Evolutionary conservation across 2,113 vertebrate genomes (phyloP).

Genomic region (Phaethornis superciliosus): DNA sequence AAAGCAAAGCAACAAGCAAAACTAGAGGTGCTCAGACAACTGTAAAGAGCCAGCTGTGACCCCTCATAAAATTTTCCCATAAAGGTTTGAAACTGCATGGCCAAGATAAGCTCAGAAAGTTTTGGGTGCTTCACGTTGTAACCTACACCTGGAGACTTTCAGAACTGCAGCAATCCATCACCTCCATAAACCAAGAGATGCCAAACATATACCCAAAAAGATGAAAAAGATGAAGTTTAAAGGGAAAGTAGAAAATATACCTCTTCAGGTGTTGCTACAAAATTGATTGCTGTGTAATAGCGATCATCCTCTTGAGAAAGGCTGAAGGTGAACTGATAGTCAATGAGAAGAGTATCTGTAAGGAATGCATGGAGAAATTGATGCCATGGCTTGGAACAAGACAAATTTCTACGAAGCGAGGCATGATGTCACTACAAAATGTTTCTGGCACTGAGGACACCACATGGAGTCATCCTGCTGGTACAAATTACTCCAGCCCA

Average conservation of each 20-base stretch:
- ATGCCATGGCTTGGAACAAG: background rate
- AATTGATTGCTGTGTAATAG: slow-evolving; percentile 98
- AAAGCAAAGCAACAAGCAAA: background rate
- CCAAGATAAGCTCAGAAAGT: background rate
- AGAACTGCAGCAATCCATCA: background rate
- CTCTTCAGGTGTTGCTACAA: slow-evolving; percentile 97
- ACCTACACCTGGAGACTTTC: accelerated
- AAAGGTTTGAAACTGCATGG: background rate
- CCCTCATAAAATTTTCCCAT: background rate
- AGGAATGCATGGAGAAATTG: background rate
- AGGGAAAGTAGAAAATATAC: slow-evolving; percentile 66
- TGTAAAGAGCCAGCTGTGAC: background rate
- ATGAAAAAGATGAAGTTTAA: background rate
- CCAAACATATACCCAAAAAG: background rate
- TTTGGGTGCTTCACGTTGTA: background rate
- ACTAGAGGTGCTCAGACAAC: background rate
- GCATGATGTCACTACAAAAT: background rate
- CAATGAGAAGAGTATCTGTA: slow-evolving; percentile 95
- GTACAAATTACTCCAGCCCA: background rate
- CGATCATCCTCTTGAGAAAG: slow-evolving; percentile 98
- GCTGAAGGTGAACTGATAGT: slow-evolving; percentile 99
- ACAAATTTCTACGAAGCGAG: background rate
- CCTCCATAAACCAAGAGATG: background rate
- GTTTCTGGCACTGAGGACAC: background rate
- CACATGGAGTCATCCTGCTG: background rate